Base-by-base conservation (phyloP, 2,888 invertebrate species). In the Blera fallax region DNA sequence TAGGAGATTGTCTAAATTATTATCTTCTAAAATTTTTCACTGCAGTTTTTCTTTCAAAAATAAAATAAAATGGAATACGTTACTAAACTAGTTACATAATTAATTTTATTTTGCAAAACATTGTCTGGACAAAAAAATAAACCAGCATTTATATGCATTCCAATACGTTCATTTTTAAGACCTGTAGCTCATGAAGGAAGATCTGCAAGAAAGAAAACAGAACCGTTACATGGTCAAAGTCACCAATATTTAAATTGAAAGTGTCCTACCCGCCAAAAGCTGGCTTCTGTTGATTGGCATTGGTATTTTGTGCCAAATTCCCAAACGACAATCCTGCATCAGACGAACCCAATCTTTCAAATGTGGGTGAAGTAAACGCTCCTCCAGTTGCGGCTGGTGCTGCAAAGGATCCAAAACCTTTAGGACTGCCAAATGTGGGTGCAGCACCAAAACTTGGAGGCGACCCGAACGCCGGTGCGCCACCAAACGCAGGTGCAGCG, bases 371-470 rank as follows among this genome's bases (percentile, higher is more conserved):
- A 11, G 88, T 88, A 21, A 90, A 90, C 0, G 88, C 65, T 8
- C 88, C 87, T 2, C 87, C 81, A 2, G 87, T 70, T 10, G 89
- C 84, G 14, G 87, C 88, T 1, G 89, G 79, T 2, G 87, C 84
- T 5, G 88, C 89, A 79, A 92, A 92, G 6, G 89, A 87, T 4
- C 91, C 89, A 62, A 91, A 91, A 5, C 89, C 89, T n/a, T 91
- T 91, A 10, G 90, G 90, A 24, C 88, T 89, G n/a, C 91, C 91
- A 76, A 92, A 92, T 6, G 90, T 89, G 0, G 92, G 87, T 2
- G 89, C 90, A 10, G 91, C 90, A 0, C 92, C 92, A 87, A 92
- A 92, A 6, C 91, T 90, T 1, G 92, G 90, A 24, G 91, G 90
- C 2, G 89, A 89, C 0, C 91, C 92, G 76, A 92, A 92, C 0